Evolutionary conservation across 2,113 vertebrate genomes (phyloP).

Genomic region (Crypturellus undulatus): DNA sequence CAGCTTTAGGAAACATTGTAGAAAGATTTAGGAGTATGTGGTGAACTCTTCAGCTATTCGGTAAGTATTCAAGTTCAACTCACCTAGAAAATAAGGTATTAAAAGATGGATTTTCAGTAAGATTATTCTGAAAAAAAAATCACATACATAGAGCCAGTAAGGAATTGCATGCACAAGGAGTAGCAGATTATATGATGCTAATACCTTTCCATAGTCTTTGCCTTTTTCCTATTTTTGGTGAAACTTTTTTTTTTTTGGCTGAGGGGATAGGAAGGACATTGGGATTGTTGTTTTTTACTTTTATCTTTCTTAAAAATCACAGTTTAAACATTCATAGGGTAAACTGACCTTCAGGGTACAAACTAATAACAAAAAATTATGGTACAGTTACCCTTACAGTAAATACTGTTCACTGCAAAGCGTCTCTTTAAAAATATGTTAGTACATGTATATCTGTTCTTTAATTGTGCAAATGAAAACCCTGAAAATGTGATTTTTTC

Average conservation of each 20-base stretch:
- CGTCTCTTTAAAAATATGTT: background rate
- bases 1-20: background rate
- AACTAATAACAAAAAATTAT: background rate
- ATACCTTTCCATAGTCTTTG: background rate
- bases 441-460: background rate
- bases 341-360: background rate
- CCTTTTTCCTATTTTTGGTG: background rate
- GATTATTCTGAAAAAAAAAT: slow-evolving; percentile 48
- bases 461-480: background rate
- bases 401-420: background rate
- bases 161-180: slow-evolving; percentile 36
- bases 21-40: background rate
- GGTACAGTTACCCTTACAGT: background rate
- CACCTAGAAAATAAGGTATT: background rate
- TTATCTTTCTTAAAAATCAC: background rate
- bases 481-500: background rate
- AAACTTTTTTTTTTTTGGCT: background rate
- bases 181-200: background rate
- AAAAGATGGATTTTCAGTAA: slow-evolving; percentile 50
- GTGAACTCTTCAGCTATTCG: slow-evolving; percentile 7
- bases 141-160: background rate
- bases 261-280: background rate
- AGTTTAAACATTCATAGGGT: background rate
- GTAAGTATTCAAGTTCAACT: background rate
- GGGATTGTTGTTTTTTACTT: background rate